phyloP scores from a whole-genome alignment of 2,888 invertebrate genomes.

The Ariolimax columbianus region DNA sequence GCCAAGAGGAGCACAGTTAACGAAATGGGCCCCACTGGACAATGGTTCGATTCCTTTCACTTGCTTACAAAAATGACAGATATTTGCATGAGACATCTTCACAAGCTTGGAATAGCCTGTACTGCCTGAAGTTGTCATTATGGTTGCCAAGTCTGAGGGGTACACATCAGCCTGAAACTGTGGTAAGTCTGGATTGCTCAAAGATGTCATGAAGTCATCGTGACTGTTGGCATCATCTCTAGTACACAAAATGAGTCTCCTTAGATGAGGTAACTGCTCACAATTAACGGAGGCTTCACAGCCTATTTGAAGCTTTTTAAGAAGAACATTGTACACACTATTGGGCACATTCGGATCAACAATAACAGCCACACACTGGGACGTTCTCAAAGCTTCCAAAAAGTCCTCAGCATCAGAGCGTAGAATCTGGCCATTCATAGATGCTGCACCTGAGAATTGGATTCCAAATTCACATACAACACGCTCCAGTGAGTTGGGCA shows the following conservation, averaged over 20 bases:
- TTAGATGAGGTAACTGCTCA: constrained; percentile 28
- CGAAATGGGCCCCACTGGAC: constrained; percentile 33
- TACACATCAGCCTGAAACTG: constrained; percentile 39
- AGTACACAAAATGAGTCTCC: constrained; percentile 39
- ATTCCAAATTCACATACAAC: constrained; percentile 54
- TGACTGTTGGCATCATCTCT: constrained; percentile 18
- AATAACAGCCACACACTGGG: constrained; percentile 42
- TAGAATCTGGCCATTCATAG: constrained; percentile 55
- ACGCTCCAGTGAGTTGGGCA: constrained; percentile 55
- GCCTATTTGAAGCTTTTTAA: background rate
- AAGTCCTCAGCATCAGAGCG: constrained; percentile 55
- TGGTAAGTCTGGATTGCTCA: constrained; percentile 18
- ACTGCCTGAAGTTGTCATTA: constrained; percentile 56
- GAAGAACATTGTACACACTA: constrained; percentile 37
- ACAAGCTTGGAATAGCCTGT: constrained; percentile 57
- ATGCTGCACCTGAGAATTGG: constrained; percentile 48
- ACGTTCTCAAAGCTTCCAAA: constrained; percentile 40
- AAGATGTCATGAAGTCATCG: constrained; percentile 42
- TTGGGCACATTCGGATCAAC: constrained; percentile 36
- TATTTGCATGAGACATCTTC: constrained; percentile 47
- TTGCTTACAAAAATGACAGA: constrained; percentile 46
- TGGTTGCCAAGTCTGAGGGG: constrained; percentile 47
- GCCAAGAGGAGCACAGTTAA: constrained; percentile 53
- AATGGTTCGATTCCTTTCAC: constrained; percentile 47
- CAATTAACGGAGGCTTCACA: constrained; percentile 35